Conservation (phyloP, 2,888 invertebrate species). For the Synergus gifuensis region DNA sequence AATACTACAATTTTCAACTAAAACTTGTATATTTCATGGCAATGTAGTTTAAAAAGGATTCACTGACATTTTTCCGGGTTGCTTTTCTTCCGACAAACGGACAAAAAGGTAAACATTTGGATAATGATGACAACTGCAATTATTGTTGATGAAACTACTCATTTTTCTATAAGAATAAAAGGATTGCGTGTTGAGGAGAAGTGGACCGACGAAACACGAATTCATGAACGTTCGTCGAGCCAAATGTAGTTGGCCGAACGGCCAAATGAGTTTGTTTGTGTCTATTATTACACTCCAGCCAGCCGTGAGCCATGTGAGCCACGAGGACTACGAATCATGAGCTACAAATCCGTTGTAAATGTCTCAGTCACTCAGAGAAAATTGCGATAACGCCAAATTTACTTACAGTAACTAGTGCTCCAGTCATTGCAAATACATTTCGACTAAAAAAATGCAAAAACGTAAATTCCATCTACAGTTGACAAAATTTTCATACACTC, state of each 20-base stretch:
- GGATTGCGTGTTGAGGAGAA: conserved; percentile 23
- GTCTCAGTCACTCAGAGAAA: conserved; percentile 32
- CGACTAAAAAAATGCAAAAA: no score
- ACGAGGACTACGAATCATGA: conserved; percentile 42
- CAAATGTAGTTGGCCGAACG: conserved; percentile 74
- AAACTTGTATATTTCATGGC: no score
- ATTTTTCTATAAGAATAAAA: conserved; percentile 8
- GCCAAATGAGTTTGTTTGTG: conserved; percentile 75
- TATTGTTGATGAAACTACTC: conserved; percentile 1
- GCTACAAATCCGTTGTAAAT: conserved; percentile 39
- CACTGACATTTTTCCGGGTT: no score
- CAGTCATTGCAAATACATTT: background rate
- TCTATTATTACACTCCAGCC: conserved; percentile 75
- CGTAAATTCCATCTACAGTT: background rate
- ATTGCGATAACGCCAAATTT: conserved; percentile 38
- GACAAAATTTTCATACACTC: background rate
- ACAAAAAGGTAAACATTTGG: background rate
- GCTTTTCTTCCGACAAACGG: background rate
- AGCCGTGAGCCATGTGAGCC: conserved; percentile 64
- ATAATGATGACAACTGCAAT: background rate
- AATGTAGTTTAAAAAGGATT: no score
- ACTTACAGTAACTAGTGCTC: conserved; percentile 5
- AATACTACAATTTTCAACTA: no score
- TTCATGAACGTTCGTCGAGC: conserved; percentile 60
- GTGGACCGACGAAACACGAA: conserved; percentile 41